Evolutionary conservation across 2,797 vertebrate genomes (phyloP), one percentile per base, ranked within the genome.

Genomic region (Erethizon dorsatum): DNA sequence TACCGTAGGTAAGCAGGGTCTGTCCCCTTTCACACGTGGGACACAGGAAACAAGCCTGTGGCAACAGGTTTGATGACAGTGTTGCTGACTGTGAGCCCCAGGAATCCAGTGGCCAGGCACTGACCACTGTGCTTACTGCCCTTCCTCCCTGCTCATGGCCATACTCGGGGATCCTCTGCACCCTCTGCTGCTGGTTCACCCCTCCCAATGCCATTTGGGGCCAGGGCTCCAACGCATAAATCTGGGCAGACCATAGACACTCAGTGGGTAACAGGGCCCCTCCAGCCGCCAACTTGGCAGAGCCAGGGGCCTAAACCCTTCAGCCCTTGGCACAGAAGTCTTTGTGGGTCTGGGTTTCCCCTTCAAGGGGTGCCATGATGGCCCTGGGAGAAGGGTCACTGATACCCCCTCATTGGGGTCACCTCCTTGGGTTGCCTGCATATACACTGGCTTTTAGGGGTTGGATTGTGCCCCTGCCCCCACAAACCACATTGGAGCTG

Each of bases 1-100:
- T 12, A 6, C 52, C 54, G 2, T 4, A 4, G 5, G 5, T 3
- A 0, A 5, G 33, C 10, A 14, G 59, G 14, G 14, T 14, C 33
- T 9, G 2, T n/a, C 37, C 56, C 18, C 13, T 12, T n/a, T 63
- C 13, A 54, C 45, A 31, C 0, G 5, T 31, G 84, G 69, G n/a
- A 31, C 45, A 17, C n/a, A 47, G 47, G 47, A 63, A 52, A 65
- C 26, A 45, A 75, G 28, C 41, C 33, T 5, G 28, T 7, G 10
- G 7, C 41, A 37, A 14, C 45, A 11, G 61, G 26, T 26, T 5
- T 11, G 17, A 15, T 63, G 79, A 28, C 31, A 3, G 24, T 11
- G 0, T 6, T 11, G 31, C 67, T 73, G 80, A 61, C 22, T 2
- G 1, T 33, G 20, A 67, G 54, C 31, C 37, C 33, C 11, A 24